Conservation (phyloP, 1,140 invertebrate species). For the Chironomus tepperi region DNA sequence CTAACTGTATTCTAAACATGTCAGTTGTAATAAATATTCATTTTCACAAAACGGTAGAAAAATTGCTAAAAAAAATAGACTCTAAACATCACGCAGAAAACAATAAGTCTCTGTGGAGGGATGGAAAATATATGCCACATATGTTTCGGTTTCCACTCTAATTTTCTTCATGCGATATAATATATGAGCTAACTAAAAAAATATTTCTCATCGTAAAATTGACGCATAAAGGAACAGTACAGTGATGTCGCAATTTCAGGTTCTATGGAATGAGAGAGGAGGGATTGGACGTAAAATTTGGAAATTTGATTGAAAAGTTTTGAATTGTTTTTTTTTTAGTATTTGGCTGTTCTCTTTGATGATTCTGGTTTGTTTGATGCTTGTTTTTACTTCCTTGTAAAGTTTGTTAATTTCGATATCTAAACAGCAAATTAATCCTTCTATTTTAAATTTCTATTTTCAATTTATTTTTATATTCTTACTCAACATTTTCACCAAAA, state of each 20-base stretch:
- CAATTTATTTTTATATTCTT: too few species aligned
- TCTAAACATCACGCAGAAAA: slow-evolving; percentile 16
- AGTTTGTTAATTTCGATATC: too few species aligned
- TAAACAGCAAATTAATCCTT: too few species aligned
- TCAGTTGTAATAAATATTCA: slow-evolving; percentile 17
- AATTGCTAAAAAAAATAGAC: slow-evolving; percentile 19
- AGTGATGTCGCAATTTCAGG: not conserved
- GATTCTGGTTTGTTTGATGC: too few species aligned
- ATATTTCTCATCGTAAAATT: not conserved
- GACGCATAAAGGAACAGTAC: not conserved
- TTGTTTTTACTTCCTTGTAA: too few species aligned
- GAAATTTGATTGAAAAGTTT: too few species aligned
- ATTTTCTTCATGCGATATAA: slow-evolving; percentile 13
- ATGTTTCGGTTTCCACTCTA: slow-evolving; percentile 19
- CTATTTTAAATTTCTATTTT: too few species aligned
- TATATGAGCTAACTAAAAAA: not conserved
- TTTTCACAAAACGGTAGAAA: slow-evolving; percentile 5
- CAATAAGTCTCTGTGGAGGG: slow-evolving; percentile 17
- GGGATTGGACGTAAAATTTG: too few species aligned
- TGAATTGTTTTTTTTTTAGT: too few species aligned
- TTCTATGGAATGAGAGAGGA: not conserved
- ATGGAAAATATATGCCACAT: slow-evolving; percentile 5
- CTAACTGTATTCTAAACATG: slow-evolving; percentile 16
- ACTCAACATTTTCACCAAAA: too few species aligned
- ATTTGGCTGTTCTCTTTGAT: too few species aligned